phyloP scores from a whole-genome alignment of 1,140 invertebrate species.

The Diploscapter pachys region DNA sequence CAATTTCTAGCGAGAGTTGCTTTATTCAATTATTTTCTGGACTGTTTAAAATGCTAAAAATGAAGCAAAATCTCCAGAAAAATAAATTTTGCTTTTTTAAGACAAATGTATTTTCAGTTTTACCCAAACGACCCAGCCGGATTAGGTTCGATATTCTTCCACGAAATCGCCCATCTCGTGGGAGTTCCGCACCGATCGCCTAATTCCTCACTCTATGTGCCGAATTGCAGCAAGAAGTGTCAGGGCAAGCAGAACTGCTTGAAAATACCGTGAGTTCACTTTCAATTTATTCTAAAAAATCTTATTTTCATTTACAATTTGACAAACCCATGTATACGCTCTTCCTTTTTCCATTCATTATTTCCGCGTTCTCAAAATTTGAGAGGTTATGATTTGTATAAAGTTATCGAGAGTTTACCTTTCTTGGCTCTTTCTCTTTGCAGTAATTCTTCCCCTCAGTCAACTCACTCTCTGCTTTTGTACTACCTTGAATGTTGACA shows the following conservation, averaged over 20 bases:
- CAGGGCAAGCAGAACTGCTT: constrained; percentile 39
- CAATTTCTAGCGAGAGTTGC: background rate
- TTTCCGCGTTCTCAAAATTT: too few relatives aligned
- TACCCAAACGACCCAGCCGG: constrained; percentile 55
- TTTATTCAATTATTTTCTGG: background rate
- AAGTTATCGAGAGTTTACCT: too few relatives aligned
- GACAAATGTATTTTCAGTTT: constrained; percentile 38
- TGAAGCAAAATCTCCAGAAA: background rate
- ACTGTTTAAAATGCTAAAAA: background rate
- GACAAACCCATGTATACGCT: background rate
- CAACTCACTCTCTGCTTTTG: too few relatives aligned
- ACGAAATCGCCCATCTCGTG: constrained; percentile 51
- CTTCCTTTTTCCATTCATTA: too few relatives aligned
- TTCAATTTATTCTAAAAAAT: background rate
- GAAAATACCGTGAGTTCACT: constrained; percentile 46
- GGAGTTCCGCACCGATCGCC: constrained; percentile 45
- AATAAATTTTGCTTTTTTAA: constrained; percentile 1
- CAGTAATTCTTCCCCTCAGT: too few relatives aligned
- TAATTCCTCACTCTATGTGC: constrained; percentile 46
- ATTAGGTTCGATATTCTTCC: constrained; percentile 57
- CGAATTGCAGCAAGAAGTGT: constrained; percentile 43
- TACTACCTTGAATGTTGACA: too few relatives aligned
- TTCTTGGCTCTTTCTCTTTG: too few relatives aligned
- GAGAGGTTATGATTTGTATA: too few relatives aligned
- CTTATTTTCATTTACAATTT: background rate